Percentiles rank a stretch among this genome's conserved stretches.
Evolutionary conservation across 2,113 vertebrate species (phyloP).

Genomic region (Cathartes aura): DNA sequence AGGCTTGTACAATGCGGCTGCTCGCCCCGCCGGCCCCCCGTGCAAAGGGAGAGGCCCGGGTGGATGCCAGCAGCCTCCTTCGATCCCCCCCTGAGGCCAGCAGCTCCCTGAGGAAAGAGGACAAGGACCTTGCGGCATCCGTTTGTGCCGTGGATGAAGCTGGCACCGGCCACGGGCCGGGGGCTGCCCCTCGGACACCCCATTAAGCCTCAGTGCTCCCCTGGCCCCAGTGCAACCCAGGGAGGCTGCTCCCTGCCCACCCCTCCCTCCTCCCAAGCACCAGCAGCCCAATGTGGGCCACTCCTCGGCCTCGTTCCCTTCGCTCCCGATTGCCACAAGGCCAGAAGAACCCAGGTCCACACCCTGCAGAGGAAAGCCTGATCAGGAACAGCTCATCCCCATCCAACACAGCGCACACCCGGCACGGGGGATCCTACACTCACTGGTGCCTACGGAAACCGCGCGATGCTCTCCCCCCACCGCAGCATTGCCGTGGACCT

Average conservation of each 20-base stretch:
- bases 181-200: not conserved
- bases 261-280: not conserved
- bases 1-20: not conserved
- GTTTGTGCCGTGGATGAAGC: not conserved
- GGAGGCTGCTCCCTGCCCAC: not conserved
- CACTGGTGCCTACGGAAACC: accelerated
- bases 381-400: not conserved
- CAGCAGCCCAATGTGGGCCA: accelerated
- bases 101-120: not conserved
- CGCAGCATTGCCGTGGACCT: not conserved
- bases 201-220: not conserved
- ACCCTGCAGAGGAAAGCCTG: not conserved
- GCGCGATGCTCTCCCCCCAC: not conserved
- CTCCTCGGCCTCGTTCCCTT: not conserved
- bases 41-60: not conserved
- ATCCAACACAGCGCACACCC: accelerated
- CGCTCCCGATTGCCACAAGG: not conserved
- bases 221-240: accelerated
- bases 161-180: not conserved
- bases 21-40: accelerated
- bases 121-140: not conserved
- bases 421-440: not conserved
- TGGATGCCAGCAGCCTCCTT: not conserved
- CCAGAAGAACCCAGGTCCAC: not conserved
- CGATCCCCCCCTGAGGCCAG: not conserved